Percentiles rank a stretch among this genome's conserved stretches.
Conservation (phyloP, 1,140 invertebrate genomes). For the Mya arenaria region DNA sequence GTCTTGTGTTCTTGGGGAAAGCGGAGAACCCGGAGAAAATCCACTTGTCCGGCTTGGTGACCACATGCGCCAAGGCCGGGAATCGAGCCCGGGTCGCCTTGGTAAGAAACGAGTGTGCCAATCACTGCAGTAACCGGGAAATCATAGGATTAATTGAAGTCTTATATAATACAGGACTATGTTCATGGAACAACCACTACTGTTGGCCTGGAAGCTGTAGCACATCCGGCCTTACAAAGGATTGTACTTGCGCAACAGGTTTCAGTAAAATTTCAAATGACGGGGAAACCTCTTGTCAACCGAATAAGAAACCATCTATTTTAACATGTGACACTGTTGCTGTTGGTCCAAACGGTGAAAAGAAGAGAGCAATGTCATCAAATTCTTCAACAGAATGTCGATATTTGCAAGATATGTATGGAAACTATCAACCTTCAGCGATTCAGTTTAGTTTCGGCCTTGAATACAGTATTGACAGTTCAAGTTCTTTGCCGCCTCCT, state of each 20-base stretch:
- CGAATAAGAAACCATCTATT: neutral
- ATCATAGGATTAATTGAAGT: neutral
- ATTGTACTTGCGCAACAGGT: neutral
- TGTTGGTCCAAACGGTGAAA: slow-evolving; percentile 1
- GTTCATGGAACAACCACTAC: neutral
- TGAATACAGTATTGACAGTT: neutral
- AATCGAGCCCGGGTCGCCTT: too few relatives aligned
- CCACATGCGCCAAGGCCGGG: too few relatives aligned
- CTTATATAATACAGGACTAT: neutral
- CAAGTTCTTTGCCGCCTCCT: neutral
- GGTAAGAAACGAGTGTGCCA: too few relatives aligned
- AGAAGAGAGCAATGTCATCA: neutral
- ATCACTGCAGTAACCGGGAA: too few relatives aligned
- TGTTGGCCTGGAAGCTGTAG: neutral
- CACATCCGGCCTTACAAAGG: neutral
- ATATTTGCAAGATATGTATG: neutral
- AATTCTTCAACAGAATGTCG: neutral
- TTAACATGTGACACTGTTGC: neutral
- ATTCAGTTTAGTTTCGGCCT: neutral
- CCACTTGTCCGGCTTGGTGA: too few relatives aligned
- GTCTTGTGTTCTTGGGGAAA: too few relatives aligned
- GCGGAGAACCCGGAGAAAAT: too few relatives aligned
- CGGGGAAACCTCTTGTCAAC: neutral
- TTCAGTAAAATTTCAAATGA: neutral
- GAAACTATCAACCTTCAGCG: neutral